Percentiles rank a stretch among this genome's conserved stretches.
Evolutionary conservation across 2,113 vertebrate genomes (phyloP).

Genomic region (Gulo gulo): DNA sequence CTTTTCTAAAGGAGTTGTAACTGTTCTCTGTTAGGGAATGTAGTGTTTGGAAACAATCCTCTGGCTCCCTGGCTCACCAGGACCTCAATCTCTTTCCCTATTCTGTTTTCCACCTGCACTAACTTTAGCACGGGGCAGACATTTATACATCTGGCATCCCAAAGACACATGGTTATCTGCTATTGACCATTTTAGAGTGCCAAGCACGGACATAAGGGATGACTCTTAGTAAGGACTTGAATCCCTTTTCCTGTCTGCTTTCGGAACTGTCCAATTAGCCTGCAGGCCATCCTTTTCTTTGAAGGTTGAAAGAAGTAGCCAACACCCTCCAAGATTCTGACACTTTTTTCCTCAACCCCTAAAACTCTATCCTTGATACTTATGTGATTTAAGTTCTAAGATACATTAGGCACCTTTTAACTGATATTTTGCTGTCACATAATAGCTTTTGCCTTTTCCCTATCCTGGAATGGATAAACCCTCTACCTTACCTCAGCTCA

Average conservation of each 20-base stretch:
- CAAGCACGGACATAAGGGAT: neutral
- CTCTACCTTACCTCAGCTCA: neutral
- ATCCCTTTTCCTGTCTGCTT: neutral
- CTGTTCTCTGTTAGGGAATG: neutral
- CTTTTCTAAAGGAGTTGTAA: neutral
- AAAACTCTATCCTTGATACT: neutral
- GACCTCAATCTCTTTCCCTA: neutral
- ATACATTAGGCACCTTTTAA: neutral
- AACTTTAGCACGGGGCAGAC: neutral
- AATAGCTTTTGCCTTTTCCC: neutral
- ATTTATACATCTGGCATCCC: neutral
- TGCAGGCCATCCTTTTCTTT: neutral
- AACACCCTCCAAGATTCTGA: neutral
- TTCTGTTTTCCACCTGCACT: neutral
- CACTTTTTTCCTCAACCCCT: neutral
- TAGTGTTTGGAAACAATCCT: neutral
- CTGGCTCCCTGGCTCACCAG: neutral
- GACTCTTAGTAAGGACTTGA: neutral
- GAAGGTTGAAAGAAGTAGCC: neutral
- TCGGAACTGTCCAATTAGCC: neutral
- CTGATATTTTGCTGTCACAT: neutral
- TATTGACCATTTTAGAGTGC: neutral
- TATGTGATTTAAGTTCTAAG: neutral
- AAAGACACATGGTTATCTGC: neutral
- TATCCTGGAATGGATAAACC: neutral